Evolutionary conservation across 2,113 vertebrate genomes (phyloP).

Genomic region (Oncorhynchus nerka): DNA sequence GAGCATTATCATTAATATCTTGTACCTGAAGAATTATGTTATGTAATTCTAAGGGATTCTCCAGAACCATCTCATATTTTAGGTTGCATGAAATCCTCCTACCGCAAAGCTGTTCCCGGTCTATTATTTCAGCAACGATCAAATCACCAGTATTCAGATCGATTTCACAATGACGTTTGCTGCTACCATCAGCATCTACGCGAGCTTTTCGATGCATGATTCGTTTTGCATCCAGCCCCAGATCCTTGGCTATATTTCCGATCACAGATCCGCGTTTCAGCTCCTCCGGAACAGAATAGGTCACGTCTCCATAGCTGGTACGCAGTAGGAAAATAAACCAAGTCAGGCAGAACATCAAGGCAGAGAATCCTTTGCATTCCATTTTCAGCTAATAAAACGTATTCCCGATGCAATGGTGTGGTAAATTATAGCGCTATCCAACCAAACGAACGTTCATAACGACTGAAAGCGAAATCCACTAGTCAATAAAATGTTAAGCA

Average conservation of each 20-base stretch:
- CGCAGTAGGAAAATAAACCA: not conserved
- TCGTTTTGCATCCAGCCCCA: slow-evolving; percentile 22
- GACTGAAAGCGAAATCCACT: not conserved
- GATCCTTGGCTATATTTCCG: slow-evolving; percentile 43
- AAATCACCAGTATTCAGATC: slow-evolving; percentile 37
- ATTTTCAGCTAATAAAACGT: not conserved
- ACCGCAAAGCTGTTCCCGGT: slow-evolving; percentile 43
- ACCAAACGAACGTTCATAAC: not conserved
- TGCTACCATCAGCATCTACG: slow-evolving; percentile 26
- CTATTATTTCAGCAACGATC: slow-evolving; percentile 31
- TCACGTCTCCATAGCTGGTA: slow-evolving; percentile 28
- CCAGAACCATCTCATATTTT: slow-evolving; percentile 39
- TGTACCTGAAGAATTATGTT: slow-evolving; percentile 50
- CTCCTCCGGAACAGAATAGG: slow-evolving; percentile 40
- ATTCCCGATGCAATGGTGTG: not conserved
- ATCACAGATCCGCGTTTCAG: slow-evolving; percentile 30
- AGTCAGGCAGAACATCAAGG: not conserved
- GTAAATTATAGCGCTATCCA: not conserved
- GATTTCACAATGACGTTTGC: slow-evolving; percentile 33
- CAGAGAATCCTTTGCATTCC: not conserved
- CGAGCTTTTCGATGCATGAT: slow-evolving; percentile 33
- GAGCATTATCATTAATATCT: slow-evolving; percentile 73
- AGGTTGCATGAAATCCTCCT: slow-evolving; percentile 11
- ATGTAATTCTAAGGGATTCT: slow-evolving; percentile 62
- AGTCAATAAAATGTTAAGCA: not conserved